Evolutionary conservation across 2,888 invertebrate genomes (phyloP).

Genomic region (Synergus itoensis): DNA sequence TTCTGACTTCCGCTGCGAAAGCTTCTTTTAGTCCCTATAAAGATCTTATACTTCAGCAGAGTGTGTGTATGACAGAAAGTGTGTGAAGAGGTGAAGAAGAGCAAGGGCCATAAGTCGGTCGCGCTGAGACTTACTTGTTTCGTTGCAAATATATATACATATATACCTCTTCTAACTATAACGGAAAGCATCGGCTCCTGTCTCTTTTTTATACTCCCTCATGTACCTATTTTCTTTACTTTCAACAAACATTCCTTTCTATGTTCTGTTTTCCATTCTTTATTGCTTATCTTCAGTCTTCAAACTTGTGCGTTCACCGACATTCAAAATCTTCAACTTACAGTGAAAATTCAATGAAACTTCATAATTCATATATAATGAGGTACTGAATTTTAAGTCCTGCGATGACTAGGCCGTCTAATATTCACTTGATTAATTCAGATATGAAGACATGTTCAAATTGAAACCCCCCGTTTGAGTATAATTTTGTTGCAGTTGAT

Average conservation of each 20-base stretch:
- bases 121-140: constrained; percentile 58
- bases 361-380: too few relatives aligned
- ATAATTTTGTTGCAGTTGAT: background rate
- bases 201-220: background rate
- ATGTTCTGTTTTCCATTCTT: background rate
- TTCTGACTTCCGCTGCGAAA: constrained; percentile 34
- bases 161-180: background rate
- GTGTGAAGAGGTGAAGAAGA: constrained; percentile 24
- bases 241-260: background rate
- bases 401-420: too few relatives aligned
- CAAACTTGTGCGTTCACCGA: too few relatives aligned
- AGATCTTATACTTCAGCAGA: constrained; percentile 24
- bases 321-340: too few relatives aligned
- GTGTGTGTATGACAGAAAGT: constrained; percentile 40
- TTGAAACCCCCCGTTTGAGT: background rate
- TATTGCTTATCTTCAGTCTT: background rate
- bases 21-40: constrained; percentile 31
- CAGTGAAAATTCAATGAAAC: too few relatives aligned
- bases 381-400: too few relatives aligned
- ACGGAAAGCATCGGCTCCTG: background rate
- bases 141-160: constrained; percentile 40
- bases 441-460: too few relatives aligned
- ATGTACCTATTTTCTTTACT: background rate
- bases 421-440: background rate
- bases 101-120: constrained; percentile 54